Evolutionary conservation across 2,888 invertebrate species (phyloP).

Genomic region (Cryptocephalus moraei): DNA sequence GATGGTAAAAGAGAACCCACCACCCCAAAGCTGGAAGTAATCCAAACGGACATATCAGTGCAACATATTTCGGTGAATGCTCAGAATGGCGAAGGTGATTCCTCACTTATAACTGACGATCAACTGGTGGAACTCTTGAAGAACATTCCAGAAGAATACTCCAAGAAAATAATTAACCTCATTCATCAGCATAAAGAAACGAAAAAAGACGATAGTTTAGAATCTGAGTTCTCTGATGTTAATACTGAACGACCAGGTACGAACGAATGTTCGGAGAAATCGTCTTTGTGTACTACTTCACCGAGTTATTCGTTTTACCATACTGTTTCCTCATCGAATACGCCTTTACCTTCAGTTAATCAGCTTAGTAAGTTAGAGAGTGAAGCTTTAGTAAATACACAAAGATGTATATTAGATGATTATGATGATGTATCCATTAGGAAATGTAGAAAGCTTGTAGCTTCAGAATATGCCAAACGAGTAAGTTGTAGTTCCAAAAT

Average conservation of each 20-base stretch:
- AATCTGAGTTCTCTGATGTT: constrained; percentile 3
- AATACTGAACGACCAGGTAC: neutral
- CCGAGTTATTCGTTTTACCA: constrained; percentile 24
- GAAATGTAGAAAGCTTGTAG: too few relatives aligned
- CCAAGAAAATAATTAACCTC: constrained; percentile 27
- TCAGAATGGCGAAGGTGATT: constrained; percentile 6
- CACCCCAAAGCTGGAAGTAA: constrained; percentile 21
- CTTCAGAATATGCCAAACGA: neutral
- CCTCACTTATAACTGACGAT: constrained; percentile 14
- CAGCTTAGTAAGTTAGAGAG: too few relatives aligned
- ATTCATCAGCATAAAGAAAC: constrained; percentile 13
- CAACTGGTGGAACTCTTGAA: constrained; percentile 19
- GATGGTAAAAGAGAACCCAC: constrained; percentile 2
- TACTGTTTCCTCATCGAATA: constrained; percentile 13
- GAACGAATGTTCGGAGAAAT: constrained; percentile 1
- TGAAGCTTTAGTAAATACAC: too few relatives aligned
- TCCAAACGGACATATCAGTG: constrained; percentile 27
- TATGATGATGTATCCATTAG: too few relatives aligned
- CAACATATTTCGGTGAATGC: constrained; percentile 23
- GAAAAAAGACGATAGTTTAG: constrained; percentile 2
- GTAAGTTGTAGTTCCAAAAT: neutral
- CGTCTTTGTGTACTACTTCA: constrained; percentile 7
- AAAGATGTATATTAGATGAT: too few relatives aligned
- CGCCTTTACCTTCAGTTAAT: constrained; percentile 5
- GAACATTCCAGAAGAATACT: constrained; percentile 25